Conservation (phyloP, 2,797 vertebrate species). For the Manis crassicaudata region DNA sequence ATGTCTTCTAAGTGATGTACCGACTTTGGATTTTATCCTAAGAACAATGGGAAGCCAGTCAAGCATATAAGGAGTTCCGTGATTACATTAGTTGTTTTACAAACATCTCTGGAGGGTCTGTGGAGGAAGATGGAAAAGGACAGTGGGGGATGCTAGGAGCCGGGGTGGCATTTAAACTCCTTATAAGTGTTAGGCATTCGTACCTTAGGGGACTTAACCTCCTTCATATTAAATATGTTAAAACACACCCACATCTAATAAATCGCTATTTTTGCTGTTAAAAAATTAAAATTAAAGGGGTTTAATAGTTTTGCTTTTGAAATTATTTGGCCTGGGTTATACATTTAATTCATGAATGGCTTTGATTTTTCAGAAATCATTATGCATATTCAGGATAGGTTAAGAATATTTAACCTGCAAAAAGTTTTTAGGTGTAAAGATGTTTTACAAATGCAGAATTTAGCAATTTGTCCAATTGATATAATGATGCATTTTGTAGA, state of each 20-base stretch:
- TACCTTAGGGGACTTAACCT: neutral
- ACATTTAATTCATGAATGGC: slow-evolving; percentile 8
- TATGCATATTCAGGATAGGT: neutral
- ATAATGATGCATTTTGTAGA: neutral
- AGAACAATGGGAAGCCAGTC: fast-evolving
- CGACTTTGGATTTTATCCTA: neutral
- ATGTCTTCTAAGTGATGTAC: neutral
- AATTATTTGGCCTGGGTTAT: neutral
- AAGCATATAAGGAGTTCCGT: neutral
- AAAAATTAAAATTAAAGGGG: neutral
- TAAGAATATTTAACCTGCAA: neutral
- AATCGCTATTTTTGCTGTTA: neutral
- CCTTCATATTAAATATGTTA: neutral
- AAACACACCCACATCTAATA: neutral
- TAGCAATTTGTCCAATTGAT: neutral
- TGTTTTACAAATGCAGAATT: neutral
- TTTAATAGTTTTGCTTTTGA: slow-evolving; percentile 43
- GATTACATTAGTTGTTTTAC: neutral
- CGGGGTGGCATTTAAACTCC: neutral
- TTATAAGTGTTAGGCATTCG: neutral
- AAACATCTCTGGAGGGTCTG: neutral
- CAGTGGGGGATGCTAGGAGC: neutral
- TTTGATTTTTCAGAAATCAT: neutral
- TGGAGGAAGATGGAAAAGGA: neutral
- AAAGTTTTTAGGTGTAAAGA: neutral